Conservation (phyloP, 1,140 invertebrate species). For the Panulirus ornatus region DNA sequence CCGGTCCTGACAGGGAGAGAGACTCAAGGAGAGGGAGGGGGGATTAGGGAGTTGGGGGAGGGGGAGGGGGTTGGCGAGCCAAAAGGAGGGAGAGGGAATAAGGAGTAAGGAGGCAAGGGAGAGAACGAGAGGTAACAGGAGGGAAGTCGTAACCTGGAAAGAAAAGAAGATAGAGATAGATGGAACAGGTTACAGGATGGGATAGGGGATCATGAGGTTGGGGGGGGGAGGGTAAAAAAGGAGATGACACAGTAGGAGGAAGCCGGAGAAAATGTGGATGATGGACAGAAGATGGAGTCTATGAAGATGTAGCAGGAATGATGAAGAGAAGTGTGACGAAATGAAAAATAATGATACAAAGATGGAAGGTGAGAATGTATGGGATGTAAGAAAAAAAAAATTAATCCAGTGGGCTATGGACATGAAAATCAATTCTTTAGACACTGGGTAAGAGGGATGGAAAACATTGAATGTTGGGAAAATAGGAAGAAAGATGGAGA, state of each 20-base stretch:
- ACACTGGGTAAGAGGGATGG: no score
- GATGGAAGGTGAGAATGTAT: no score
- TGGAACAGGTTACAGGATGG: no score
- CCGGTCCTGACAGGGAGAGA: slow-evolving; percentile 23
- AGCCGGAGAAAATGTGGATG: not conserved
- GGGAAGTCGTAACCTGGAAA: not conserved
- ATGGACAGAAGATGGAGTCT: no score
- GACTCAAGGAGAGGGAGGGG: not conserved
- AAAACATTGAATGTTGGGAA: no score
- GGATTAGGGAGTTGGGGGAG: not conserved
- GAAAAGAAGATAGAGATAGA: not conserved
- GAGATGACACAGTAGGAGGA: not conserved
- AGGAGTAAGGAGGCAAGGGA: not conserved
- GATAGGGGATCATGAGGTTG: not conserved
- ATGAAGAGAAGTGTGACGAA: no score
- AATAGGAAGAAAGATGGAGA: no score
- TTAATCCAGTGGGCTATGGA: no score
- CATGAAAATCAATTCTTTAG: no score
- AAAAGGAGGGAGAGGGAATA: slow-evolving; percentile 5
- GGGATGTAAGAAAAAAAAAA: no score
- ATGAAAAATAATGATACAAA: no score
- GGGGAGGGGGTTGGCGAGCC: not conserved
- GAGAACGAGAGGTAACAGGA: not conserved
- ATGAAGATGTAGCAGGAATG: no score
- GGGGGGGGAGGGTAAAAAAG: not conserved